Percentiles rank a stretch among this genome's conserved stretches.
Conservation (phyloP, 2,888 invertebrate species). For the Lepidocyrtinus sp. region DNA sequence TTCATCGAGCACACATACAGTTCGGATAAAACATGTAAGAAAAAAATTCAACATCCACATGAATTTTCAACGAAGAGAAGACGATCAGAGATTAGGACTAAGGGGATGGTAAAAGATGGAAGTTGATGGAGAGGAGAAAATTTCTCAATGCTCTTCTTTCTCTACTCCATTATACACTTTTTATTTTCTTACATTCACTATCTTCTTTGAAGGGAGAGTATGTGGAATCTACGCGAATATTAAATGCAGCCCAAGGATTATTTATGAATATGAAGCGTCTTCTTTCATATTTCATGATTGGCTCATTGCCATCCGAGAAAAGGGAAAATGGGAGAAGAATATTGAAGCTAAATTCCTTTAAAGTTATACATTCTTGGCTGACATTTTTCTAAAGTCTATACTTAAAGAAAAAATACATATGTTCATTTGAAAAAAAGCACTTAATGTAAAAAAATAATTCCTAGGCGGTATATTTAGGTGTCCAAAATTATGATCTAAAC, state of each 20-base stretch:
- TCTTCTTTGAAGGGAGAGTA: constrained; percentile 28
- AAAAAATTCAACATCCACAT: constrained; percentile 24
- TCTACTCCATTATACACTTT: constrained; percentile 22
- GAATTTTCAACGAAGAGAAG: not conserved
- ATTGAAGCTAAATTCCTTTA: constrained; percentile 57
- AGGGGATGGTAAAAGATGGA: constrained; percentile 26
- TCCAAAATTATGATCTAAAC: too few relatives aligned
- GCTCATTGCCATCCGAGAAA: constrained; percentile 59
- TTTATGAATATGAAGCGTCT: constrained; percentile 65
- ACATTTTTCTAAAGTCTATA: too few relatives aligned
- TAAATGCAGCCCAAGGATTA: constrained; percentile 56
- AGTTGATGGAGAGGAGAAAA: constrained; percentile 41
- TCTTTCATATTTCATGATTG: constrained; percentile 58
- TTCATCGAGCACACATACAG: not conserved
- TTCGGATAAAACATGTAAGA: constrained; percentile 9
- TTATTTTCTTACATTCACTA: constrained; percentile 11
- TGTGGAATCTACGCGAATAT: constrained; percentile 16
- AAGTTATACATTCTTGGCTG: too few relatives aligned
- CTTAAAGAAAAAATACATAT: too few relatives aligned
- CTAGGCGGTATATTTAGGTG: too few relatives aligned
- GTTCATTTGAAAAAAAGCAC: too few relatives aligned
- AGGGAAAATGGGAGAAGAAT: constrained; percentile 29
- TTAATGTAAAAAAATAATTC: too few relatives aligned
- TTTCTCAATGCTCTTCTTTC: constrained; percentile 35
- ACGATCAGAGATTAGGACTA: constrained; percentile 23